Evolutionary conservation across 23 tunicate genomes (phyloP), one percentile per base, ranked within the genome.

Genomic region (Styela plicata): DNA sequence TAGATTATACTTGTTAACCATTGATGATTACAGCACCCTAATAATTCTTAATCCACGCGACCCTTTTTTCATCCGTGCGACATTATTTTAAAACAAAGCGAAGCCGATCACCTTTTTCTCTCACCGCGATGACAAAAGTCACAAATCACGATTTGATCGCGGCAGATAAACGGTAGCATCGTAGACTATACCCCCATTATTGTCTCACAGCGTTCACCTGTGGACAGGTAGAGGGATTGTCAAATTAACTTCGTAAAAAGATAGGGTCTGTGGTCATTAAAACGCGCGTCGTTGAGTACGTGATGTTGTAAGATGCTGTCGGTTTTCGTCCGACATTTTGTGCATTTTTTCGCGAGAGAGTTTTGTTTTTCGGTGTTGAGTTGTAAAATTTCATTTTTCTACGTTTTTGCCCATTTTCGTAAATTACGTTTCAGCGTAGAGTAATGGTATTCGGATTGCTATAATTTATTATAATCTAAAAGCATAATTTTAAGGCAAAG

Each of bases 151-250:
- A 71, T 34, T 2, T 16, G 77, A 71, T 71, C 77, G 77, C 77
- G 77, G 29, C 77, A 71, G 77, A 71, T 71, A 71, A 71, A 71
- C 37, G 35, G 77, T 71, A 32, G 77, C 37, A 18, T 30, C 30
- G 77, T 18, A 13, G 37, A 28, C 34, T 33, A 71, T n/a, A n/a
- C n/a, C 57, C 57, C 57, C 57, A 44, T 44, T 44, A 44, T 44
- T 44, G 57, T 44, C 57, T 44, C 57, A 5, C 10, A 5, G 7
- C 13, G 17, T 19, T 71, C 36, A 32, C 34, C 77, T 71, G 24
- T 17, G 24, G 17, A 32, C 23, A 71, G 34, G 32, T 71, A 30
- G 36, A 71, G 3, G 35, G 35, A 29, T 13, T 71, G 26, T 71
- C 7, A 5, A 25, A 17, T 28, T 28, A 17, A 17, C 16, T 28